Base-by-base conservation (phyloP, 2,797 vertebrate genomes). In the Eupleurogrammus muticus region DNA sequence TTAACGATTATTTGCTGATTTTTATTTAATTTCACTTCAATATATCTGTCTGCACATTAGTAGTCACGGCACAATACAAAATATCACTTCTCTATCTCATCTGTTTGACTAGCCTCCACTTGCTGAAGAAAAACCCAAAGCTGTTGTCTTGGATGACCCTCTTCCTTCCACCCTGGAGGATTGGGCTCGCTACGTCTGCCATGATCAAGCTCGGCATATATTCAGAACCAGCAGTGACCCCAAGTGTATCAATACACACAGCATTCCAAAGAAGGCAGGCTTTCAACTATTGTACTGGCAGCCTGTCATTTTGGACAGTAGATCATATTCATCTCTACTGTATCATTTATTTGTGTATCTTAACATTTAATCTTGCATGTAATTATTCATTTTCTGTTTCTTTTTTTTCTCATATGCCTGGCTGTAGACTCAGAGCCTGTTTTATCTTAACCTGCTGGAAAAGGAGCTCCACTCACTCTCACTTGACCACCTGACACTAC, bases 171-270 rank as follows among this genome's bases (percentile, higher is more conserved):
- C 70, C 44, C 67, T 85, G 0, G 92, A 92, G 46, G 94, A 95
- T 12, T 99, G 97, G 97, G 95, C 95, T 35, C 47, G 28, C 20
- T 98, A 90, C 53, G 73, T 85, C 9, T 97, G 96, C 75, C 93
- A 96, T 0, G 88, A 83, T 5, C 93, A 93, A 51, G 63, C 93
- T 23, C 81, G 95, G n/a, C 78, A 90, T 8, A 70, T 88, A 35
- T 95, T 98, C 75, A 93, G 82, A 69, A 90, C 87, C 42, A 92
- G 88, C 79, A 59, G 9, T 51, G 90, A 89, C 21, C 87, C 80
- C 21, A 67, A 82, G 0, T 90, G 94, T 11, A 79, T 98, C 77
- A 97, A 95, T 68, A 32, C 38, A 5, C 38, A 66, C 42, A 96
- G 89, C 69, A 89, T 98, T 68, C 63, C 78, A 19, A 94, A 93